Conservation (phyloP, 2,113 vertebrate species). For the Psephotus haematonotus region DNA sequence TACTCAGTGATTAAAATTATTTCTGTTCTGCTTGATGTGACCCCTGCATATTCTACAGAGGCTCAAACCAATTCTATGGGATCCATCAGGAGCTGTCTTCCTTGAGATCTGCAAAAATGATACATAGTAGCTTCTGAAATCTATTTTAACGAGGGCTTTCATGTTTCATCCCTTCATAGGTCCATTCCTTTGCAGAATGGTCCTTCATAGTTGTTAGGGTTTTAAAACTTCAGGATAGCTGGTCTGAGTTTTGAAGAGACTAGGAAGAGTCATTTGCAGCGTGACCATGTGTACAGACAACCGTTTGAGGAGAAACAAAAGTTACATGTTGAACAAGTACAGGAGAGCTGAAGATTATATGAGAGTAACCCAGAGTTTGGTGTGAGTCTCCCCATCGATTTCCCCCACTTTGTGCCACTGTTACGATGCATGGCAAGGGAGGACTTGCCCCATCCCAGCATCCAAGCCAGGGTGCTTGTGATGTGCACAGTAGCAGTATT, state of each 20-base stretch:
- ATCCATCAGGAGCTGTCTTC: not conserved
- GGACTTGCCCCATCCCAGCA: not conserved
- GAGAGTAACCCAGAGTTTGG: not conserved
- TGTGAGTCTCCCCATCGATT: not conserved
- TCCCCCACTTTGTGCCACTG: not conserved
- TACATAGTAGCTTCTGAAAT: not conserved
- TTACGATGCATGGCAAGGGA: accelerated
- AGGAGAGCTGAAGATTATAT: not conserved
- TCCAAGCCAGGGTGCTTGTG: not conserved
- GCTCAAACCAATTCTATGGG: not conserved
- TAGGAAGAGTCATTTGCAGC: not conserved
- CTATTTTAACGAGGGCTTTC: not conserved
- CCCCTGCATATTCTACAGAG: not conserved
- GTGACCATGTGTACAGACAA: not conserved
- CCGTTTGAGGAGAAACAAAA: not conserved
- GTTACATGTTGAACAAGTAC: not conserved
- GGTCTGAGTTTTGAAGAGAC: not conserved
- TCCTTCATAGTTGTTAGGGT: not conserved
- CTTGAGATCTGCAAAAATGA: not conserved
- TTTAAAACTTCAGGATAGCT: not conserved
- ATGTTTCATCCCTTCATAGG: not conserved
- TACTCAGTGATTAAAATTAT: not conserved
- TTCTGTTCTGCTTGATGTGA: not conserved
- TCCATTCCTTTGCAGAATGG: not conserved
- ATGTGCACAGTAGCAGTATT: not conserved